Base-by-base conservation (phyloP, 2,113 vertebrate genomes). In the Apeltes quadracus region DNA sequence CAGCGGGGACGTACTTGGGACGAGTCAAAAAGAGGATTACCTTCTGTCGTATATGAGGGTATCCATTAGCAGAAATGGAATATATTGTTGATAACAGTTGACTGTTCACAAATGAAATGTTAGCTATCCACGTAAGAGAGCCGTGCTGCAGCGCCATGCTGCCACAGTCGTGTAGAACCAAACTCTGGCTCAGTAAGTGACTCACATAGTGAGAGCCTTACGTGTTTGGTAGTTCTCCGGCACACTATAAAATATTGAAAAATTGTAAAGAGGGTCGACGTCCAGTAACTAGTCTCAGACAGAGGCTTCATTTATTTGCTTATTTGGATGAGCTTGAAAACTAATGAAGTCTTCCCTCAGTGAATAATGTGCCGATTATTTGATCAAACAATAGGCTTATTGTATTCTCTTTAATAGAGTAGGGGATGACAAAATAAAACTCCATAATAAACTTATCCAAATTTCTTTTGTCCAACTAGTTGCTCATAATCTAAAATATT, bases 1-100 rank as follows among this genome's bases (percentile, higher is more conserved):
- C 13, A 7, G 12, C 51, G 44, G 68, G 75, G 76, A 72, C 59
- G 75, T 50, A 64, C 76, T 75, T 44, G 53, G 75, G 69, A 64
- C 13, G 66, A 84, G 67, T 74, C 41, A 81, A 56, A 64, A 34
- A 16, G 56, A 23, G 34, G 76, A 61, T 76, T 72, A 41, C 11
- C 2, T 43, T 72, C 56, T 23, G n/a, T 23, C 11, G 48, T 22
- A 22, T 50, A 22, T 50, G 46, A 50, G 43, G 43, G 43, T 5
- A 44, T 44, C 43, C 7, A 44, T 44, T 44, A 8, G 43, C 12
- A 44, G 16, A n/a, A n/a, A n/a, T n/a, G n/a, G n/a, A n/a, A n/a
- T n/a, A n/a, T n/a, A n/a, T n/a, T n/a, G n/a, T n/a, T n/a, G n/a
- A n/a, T n/a, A n/a, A n/a, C n/a, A n/a, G n/a, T n/a, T n/a, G n/a